Evolutionary conservation across 2,888 invertebrate species (phyloP).

Genomic region (Molanna angustata): DNA sequence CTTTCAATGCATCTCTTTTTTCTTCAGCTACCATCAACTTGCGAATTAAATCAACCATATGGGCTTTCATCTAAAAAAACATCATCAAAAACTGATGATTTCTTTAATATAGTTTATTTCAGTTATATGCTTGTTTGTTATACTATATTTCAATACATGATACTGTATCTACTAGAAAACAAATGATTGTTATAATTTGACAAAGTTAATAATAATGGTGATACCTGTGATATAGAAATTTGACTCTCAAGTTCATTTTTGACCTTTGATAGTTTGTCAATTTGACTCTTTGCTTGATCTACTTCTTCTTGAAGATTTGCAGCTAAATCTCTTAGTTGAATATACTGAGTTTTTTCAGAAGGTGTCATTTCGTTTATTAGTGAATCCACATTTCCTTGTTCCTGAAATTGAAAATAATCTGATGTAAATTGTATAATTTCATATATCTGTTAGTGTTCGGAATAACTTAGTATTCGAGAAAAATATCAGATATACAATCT

Average conservation of each 20-base stretch:
- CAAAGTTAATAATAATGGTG: too few relatives aligned
- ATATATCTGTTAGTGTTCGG: background rate
- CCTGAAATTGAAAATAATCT: slow-evolving; percentile 41
- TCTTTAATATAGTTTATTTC: background rate
- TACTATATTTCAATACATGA: background rate
- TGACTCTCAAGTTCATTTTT: slow-evolving; percentile 67
- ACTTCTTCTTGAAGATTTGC: slow-evolving; percentile 53
- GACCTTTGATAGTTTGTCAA: slow-evolving; percentile 62
- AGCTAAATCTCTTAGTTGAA: slow-evolving; percentile 49
- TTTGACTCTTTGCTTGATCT: slow-evolving; percentile 58
- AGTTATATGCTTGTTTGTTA: background rate
- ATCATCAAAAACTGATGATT: background rate
- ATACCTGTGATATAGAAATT: slow-evolving; percentile 60
- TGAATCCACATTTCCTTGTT: slow-evolving; percentile 62
- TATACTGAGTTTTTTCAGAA: slow-evolving; percentile 56
- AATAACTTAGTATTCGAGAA: too few relatives aligned
- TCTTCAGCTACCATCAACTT: slow-evolving; percentile 46
- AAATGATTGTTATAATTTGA: background rate
- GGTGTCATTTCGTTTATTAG: slow-evolving; percentile 63
- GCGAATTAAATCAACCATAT: slow-evolving; percentile 47
- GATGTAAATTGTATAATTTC: background rate
- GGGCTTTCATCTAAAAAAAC: slow-evolving; percentile 46
- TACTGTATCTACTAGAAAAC: background rate
- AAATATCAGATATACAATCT: too few relatives aligned
- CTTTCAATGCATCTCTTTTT: slow-evolving; percentile 60